These are phyloP conservation scores for Sicus ferrugineus DNA, from an alignment of 2,888 invertebrate genomes.

Conservation along the genomic window DNA sequence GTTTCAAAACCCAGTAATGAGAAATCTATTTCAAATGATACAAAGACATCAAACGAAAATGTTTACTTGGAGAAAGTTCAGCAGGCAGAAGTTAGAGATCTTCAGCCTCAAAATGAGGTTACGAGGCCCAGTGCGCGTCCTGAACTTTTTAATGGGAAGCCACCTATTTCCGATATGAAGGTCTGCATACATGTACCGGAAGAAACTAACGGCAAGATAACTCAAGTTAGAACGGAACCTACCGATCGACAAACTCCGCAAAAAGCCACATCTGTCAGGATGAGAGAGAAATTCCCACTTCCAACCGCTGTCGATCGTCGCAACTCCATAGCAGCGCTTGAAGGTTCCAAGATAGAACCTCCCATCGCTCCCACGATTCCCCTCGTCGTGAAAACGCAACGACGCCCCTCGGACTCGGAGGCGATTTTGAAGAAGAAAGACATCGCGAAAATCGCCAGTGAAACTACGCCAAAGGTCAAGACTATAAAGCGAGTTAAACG, in stretches of 20 bases:
- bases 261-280: background rate
- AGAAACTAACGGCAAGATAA: constrained; percentile 34
- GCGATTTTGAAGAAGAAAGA: constrained; percentile 55
- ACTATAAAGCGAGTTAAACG: constrained; percentile 43
- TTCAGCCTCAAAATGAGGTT: background rate
- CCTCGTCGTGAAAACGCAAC: constrained; percentile 44
- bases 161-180: background rate
- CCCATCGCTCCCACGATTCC: constrained; percentile 39
- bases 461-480: constrained; percentile 41
- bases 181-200: background rate
- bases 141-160: background rate
- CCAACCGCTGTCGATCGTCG: constrained; percentile 43
- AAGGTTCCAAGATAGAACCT: constrained; percentile 55
- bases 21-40: background rate
- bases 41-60: background rate
- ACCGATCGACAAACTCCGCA: constrained; percentile 39
- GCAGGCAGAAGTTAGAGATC: background rate
- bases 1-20: background rate
- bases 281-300: background rate
- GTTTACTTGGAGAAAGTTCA: background rate
- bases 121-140: background rate
- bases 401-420: constrained; percentile 60
- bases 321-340: constrained; percentile 60
- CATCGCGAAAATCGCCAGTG: constrained; percentile 39
- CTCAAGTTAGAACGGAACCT: constrained; percentile 42